phyloP scores from a whole-genome alignment of 2,797 vertebrate genomes.

The Tympanoctomys barrerae region DNA sequence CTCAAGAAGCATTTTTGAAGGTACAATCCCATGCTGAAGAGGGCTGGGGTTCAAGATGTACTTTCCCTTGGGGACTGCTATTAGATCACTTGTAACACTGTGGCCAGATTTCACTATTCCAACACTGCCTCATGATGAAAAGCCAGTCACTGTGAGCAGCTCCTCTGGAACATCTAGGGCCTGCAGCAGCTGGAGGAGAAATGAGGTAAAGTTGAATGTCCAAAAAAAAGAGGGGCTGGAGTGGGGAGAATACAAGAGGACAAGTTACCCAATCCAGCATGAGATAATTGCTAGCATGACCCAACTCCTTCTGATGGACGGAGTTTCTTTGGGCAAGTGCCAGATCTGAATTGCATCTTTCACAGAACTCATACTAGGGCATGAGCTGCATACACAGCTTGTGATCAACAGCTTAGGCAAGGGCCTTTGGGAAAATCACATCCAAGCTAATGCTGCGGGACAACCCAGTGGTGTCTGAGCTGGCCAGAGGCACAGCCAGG shows the following conservation, averaged over 20 bases:
- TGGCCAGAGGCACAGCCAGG: not conserved
- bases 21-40: not conserved
- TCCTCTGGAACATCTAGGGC: not conserved
- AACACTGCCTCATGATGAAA: not conserved
- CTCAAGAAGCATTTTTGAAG: not conserved
- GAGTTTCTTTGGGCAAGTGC: not conserved
- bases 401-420: not conserved
- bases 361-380: not conserved
- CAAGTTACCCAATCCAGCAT: not conserved
- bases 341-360: not conserved
- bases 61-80: not conserved
- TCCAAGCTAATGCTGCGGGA: no score
- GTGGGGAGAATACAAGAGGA: not conserved
- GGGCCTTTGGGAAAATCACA: not conserved
- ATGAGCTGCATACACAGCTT: not conserved
- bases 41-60: not conserved
- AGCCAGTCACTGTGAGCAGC: not conserved
- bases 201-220: not conserved
- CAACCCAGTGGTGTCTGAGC: not conserved
- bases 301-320: not conserved
- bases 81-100: rapidly evolving
- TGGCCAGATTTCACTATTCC: not conserved
- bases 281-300: not conserved
- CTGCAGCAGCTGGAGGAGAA: not conserved
- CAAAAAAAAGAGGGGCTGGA: not conserved